Evolutionary conservation across 2,797 vertebrate genomes (phyloP).

Genomic region (Neoniphon sammara): DNA sequence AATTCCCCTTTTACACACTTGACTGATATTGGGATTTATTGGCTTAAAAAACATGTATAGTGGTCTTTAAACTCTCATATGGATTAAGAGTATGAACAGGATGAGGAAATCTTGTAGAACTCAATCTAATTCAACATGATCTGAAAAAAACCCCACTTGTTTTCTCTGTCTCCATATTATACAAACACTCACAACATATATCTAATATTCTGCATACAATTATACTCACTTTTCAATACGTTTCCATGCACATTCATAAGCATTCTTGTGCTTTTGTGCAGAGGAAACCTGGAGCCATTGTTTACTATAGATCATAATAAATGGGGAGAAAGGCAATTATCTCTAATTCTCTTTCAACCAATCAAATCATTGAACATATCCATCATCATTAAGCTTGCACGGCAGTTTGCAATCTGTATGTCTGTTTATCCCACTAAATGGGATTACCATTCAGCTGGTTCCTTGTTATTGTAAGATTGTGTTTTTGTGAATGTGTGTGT

Average conservation of each 20-base stretch:
- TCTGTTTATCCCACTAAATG: background rate
- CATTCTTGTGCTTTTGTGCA: background rate
- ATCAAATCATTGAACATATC: background rate
- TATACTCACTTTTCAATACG: background rate
- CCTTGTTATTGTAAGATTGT: background rate
- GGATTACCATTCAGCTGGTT: background rate
- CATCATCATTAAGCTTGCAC: background rate
- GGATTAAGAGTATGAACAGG: background rate
- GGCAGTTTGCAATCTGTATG: background rate
- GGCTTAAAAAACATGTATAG: no score
- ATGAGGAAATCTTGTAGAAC: background rate
- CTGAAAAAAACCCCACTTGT: background rate
- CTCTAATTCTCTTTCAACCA: background rate
- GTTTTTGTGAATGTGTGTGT: background rate
- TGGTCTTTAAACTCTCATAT: background rate
- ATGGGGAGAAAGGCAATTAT: background rate
- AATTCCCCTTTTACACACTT: background rate
- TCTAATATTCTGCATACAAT: background rate
- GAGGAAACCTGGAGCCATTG: background rate
- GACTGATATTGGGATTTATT: background rate
- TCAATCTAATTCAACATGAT: no score
- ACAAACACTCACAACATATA: background rate
- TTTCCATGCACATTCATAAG: conserved; percentile 4
- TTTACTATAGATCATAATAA: background rate
- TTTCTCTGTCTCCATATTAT: background rate